phyloP scores from a whole-genome alignment of 2,113 vertebrate genomes.

The Acinonyx jubatus region DNA sequence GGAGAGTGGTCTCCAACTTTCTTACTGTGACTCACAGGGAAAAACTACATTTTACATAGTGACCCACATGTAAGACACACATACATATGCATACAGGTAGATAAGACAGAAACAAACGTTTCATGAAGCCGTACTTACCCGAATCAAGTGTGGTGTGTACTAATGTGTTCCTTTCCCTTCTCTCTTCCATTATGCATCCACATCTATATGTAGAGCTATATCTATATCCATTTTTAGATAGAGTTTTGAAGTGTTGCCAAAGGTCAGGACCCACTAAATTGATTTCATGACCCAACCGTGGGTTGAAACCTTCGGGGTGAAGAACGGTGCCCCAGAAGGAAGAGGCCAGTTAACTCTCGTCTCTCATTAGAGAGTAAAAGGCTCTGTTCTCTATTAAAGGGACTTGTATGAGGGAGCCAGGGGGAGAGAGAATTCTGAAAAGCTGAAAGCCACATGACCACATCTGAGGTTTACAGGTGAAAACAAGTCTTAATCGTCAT shows the following conservation, averaged over 20 bases:
- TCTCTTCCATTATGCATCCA: background rate
- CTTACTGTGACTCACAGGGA: background rate
- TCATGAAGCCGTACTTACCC: background rate
- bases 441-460: background rate
- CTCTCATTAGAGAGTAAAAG: background rate
- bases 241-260: slow-evolving; percentile 21
- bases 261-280: background rate
- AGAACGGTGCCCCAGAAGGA: background rate
- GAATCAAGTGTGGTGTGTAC: background rate
- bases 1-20: background rate
- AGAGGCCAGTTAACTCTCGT: background rate
- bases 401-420: background rate
- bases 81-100: background rate
- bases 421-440: slow-evolving; percentile 39
- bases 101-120: background rate
- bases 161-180: background rate
- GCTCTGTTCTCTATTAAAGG: background rate
- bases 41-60: background rate
- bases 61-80: background rate
- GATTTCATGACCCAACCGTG: background rate
- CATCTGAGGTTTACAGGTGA: background rate
- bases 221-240: background rate
- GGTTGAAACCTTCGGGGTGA: background rate
- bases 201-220: too few species aligned
- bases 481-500: background rate